phyloP scores from a whole-genome alignment of 2,797 vertebrate genomes.

The Oceanodroma leucorhoa region DNA sequence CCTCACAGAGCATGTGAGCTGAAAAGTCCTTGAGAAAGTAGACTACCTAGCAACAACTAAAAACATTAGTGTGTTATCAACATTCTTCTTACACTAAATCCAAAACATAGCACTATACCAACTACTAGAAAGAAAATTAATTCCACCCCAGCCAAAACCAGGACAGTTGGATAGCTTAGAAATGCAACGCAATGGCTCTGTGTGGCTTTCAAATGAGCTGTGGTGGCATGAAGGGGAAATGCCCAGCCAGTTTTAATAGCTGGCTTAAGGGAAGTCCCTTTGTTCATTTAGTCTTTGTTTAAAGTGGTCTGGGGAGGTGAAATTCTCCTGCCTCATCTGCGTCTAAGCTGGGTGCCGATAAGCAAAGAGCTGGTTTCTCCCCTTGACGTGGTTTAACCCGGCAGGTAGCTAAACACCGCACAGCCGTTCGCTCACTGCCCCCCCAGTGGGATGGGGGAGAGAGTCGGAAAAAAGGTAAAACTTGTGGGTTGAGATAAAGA shows the following conservation, averaged over 20 bases:
- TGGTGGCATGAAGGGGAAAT: background rate
- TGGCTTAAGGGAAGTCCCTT: background rate
- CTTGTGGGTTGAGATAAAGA: no score
- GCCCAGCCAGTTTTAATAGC: background rate
- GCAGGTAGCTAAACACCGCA: background rate
- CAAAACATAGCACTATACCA: no score
- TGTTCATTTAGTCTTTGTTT: slow-evolving; percentile 7
- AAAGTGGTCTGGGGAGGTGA: background rate
- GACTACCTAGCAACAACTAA: no score
- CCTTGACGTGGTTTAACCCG: background rate
- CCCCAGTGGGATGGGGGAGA: no score
- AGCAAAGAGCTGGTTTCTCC: slow-evolving; percentile 3
- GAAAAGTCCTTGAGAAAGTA: no score
- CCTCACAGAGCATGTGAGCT: no score
- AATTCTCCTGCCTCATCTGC: background rate
- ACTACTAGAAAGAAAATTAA: no score
- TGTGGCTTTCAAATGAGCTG: background rate
- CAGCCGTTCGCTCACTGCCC: background rate
- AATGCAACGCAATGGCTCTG: background rate
- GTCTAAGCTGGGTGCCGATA: slow-evolving; percentile 17
- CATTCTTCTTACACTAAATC: no score
- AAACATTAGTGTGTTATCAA: no score
- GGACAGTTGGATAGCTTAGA: background rate
- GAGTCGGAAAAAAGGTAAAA: no score
- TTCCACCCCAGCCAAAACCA: no score